Conservation (phyloP, 2,797 vertebrate genomes). For the Ptychobarbus kaznakovi region DNA sequence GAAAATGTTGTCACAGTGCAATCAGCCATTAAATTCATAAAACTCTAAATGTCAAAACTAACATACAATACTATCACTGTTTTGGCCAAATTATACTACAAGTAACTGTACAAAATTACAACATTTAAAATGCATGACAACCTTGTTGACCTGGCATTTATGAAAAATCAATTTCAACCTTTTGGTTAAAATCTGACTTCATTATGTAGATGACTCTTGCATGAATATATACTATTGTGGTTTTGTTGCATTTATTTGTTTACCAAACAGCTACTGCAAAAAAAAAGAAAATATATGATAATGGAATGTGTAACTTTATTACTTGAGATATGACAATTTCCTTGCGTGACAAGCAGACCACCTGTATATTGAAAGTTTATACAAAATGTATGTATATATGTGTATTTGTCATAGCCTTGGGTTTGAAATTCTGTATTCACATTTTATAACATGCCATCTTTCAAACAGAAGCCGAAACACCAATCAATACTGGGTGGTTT, state of each 20-base stretch:
- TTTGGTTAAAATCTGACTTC: not conserved
- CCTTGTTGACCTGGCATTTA: not conserved
- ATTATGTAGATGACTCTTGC: not conserved
- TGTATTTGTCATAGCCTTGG: conserved; percentile 6
- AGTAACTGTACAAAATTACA: not conserved
- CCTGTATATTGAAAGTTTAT: not conserved
- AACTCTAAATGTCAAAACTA: not conserved
- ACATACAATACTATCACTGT: not conserved
- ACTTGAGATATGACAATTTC: not conserved
- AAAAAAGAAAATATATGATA: not conserved
- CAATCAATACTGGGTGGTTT: conserved; percentile 33
- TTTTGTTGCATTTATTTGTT: conserved; percentile 1
- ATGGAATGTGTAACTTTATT: not conserved
- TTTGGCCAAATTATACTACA: not conserved
- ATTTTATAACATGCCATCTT: conserved; percentile 42
- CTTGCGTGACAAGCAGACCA: not conserved
- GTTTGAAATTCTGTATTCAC: not conserved
- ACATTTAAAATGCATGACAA: not conserved
- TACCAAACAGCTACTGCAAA: not conserved
- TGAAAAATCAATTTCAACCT: not conserved
- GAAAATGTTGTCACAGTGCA: not conserved
- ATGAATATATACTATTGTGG: not conserved
- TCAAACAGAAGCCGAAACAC: conserved; percentile 37
- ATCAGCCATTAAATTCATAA: conserved; percentile 1
- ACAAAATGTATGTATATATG: not conserved